A percentile compares a stretch with the other conserved stretches of the same genome.
phyloP scores from a whole-genome alignment of 2,113 vertebrate genomes.

The Ctenodactylus gundi region DNA sequence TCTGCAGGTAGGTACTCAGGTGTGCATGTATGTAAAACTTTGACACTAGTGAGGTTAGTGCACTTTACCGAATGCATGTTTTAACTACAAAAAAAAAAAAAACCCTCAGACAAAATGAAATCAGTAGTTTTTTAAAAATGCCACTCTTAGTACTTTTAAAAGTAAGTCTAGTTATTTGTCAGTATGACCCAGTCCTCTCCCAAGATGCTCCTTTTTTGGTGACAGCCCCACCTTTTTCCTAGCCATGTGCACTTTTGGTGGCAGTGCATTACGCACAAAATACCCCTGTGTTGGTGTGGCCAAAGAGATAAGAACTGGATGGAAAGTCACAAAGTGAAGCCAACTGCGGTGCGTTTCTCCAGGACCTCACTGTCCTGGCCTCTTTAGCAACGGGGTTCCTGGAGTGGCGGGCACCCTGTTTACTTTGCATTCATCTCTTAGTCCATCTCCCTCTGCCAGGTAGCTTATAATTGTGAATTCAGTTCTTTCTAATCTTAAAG shows the following conservation, averaged over 20 bases:
- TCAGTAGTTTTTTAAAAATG: not conserved
- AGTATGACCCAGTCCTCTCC: not conserved
- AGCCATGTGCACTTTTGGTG: not conserved
- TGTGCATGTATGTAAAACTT: not conserved
- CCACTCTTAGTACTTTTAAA: not conserved
- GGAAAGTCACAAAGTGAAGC: not conserved
- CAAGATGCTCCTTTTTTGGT: not conserved
- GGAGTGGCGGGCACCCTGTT: not conserved
- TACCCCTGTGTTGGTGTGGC: not conserved
- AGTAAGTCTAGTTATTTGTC: not conserved
- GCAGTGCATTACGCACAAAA: not conserved
- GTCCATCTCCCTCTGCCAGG: not conserved
- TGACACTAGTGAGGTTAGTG: not conserved
- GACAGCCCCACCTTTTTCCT: not conserved
- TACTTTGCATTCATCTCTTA: not conserved
- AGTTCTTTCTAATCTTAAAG: not conserved
- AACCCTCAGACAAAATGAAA: conserved; percentile 26
- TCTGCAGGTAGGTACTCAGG: not conserved
- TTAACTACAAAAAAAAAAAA: not conserved
- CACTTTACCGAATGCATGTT: not conserved
- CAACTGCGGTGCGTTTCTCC: not conserved
- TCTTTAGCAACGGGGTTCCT: not conserved
- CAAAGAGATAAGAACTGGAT: not conserved
- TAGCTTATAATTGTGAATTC: not conserved
- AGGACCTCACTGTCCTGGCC: not conserved